Evolutionary conservation across 1,140 invertebrate species (phyloP).

Genomic region (Homalodisca vitripennis): DNA sequence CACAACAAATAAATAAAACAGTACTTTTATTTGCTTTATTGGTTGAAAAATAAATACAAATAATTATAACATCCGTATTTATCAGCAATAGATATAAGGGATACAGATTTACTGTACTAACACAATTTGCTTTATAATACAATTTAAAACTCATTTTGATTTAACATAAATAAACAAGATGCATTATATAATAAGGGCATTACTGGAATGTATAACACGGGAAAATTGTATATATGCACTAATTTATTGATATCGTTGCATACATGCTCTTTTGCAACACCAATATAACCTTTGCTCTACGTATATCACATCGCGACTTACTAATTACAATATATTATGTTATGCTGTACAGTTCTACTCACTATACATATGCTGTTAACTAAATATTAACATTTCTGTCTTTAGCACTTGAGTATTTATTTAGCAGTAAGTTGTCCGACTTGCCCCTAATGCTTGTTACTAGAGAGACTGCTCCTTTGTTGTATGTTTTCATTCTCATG

Average conservation of each 20-base stretch:
- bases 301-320: constrained; percentile 14
- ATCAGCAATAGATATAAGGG: background rate
- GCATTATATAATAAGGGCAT: background rate
- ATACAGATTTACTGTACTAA: background rate
- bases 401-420: constrained; percentile 19
- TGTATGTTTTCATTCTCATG: too few relatives aligned
- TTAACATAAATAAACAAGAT: background rate
- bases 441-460: too few relatives aligned
- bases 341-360: constrained; percentile 16
- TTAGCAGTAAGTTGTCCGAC: too few relatives aligned
- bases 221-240: constrained; percentile 14
- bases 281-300: background rate
- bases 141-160: constrained; percentile 14
- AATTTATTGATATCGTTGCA: constrained; percentile 13
- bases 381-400: background rate
- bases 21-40: constrained; percentile 17
- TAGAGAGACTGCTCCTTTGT: too few relatives aligned
- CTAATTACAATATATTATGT: constrained; percentile 22
- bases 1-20: too few relatives aligned
- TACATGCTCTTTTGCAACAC: constrained; percentile 4
- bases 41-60: constrained; percentile 24
- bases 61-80: background rate
- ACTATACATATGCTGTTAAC: constrained; percentile 1
- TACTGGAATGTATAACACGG: constrained; percentile 20
- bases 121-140: background rate